Base-by-base conservation (phyloP, 1,140 invertebrate genomes). In the Gerris buenoi region DNA sequence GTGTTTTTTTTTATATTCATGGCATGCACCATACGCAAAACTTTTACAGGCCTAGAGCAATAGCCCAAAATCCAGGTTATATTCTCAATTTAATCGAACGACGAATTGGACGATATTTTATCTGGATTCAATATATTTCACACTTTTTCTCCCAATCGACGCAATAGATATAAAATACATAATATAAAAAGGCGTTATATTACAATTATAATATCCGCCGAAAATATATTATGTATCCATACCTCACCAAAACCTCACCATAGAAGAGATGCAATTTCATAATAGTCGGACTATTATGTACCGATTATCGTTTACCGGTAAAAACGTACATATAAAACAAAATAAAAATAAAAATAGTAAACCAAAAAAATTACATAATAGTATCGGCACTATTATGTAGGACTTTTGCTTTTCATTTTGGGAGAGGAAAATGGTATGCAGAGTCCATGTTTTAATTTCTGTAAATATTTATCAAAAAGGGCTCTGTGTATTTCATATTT, bases 311-410 rank as follows among this genome's bases (percentile, higher is more conserved):
- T 29, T 65, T 63, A 67, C 65, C 60, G 64, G 64, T 65, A 66
- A 68, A 28, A 66, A 64, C n/a, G n/a, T 13, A 56, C 46, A 56
- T 64, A 61, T 68, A 57, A 66, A 65, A 68, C 64, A 68, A 61
- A 65, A 68, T 68, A 65, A 68, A 65, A 61, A 65, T 66, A 33
- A 66, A 25, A 46, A 68, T 56, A 27, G 57, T 46, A 64, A 33
- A 65, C 65, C 29, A 56, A 28, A 14, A 25, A 61, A 63, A 70
- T 72, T 72, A 72, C 71, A 72, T 72, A 67, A 72, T 72, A 72
- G 71, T 72, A 72, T 69, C 33, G 66, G 66, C 68, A 72, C 69
- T 70, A 72, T 72, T 72, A 71, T 71, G 70, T 71, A 70, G 60
- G 56, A 68, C 68, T 68, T 66, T 60, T 46, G 57, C 65, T 59